Conservation (phyloP, 2,888 invertebrate species). For the Pandemis corylana region DNA sequence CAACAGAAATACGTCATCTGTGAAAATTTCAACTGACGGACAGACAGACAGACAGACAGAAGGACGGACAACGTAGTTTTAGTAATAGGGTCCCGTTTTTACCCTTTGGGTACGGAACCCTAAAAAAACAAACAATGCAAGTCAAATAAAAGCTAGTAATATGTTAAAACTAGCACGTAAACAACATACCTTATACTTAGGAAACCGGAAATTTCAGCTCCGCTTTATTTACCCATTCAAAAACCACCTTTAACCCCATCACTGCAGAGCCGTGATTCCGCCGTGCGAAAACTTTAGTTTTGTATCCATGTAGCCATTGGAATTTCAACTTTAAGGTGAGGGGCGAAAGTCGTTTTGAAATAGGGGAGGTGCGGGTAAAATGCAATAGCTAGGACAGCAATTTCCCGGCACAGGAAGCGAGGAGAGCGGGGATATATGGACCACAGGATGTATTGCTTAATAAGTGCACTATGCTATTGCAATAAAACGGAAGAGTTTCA, state of each 20-base stretch:
- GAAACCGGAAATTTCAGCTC: slow-evolving; percentile 30
- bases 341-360: slow-evolving; percentile 5
- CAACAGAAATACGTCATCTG: no score
- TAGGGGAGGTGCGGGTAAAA: slow-evolving; percentile 5
- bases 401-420: slow-evolving; percentile 29
- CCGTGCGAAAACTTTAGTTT: not conserved
- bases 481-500: not conserved
- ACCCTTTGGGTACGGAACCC: no score
- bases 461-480: slow-evolving; percentile 23
- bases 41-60: no score
- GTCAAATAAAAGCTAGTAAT: no score
- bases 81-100: no score
- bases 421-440: slow-evolving; percentile 23
- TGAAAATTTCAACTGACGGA: no score
- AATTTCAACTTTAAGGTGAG: slow-evolving; percentile 11
- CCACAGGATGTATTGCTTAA: slow-evolving; percentile 34
- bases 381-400: slow-evolving; percentile 32
- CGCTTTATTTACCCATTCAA: not conserved
- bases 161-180: slow-evolving; percentile 4
- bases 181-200: slow-evolving; percentile 15
- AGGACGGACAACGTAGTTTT: not conserved
- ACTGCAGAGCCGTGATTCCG: not conserved
- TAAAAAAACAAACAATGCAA: not conserved
- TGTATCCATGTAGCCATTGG: not conserved
- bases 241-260: not conserved